Evolutionary conservation across 2,113 vertebrate genomes (phyloP).

Genomic region (pig (Sus scrofa)): DNA sequence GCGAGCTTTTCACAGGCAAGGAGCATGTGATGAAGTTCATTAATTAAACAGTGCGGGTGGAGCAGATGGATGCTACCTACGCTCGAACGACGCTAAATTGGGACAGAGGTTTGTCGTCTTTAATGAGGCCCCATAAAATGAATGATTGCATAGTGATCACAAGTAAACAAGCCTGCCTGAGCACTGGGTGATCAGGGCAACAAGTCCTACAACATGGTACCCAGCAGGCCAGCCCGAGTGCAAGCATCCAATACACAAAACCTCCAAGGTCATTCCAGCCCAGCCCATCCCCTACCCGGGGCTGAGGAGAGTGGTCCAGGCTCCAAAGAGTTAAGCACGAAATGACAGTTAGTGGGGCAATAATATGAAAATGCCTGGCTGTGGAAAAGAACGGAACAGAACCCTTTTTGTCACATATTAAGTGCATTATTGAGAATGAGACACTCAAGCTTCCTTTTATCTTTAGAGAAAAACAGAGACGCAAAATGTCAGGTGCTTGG

Average conservation of each 20-base stretch:
- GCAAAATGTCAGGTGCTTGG: constrained; percentile 62
- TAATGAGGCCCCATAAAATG: constrained; percentile 92
- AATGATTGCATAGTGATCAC: constrained; percentile 92
- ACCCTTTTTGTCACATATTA: constrained; percentile 59
- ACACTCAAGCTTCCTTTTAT: constrained; percentile 73
- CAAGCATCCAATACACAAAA: constrained; percentile 55
- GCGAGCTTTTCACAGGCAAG: constrained; percentile 91
- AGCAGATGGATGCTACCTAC: constrained; percentile 98
- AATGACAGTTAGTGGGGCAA: not conserved
- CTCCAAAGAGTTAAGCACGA: constrained; percentile 50
- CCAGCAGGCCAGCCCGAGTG: constrained; percentile 76
- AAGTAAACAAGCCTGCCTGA: constrained; percentile 88
- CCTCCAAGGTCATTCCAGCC: not conserved
- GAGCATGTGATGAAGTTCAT: constrained; percentile 95
- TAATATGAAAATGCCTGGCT: constrained; percentile 53
- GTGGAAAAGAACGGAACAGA: constrained; percentile 59
- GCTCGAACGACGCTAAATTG: constrained; percentile 95
- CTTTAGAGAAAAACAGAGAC: constrained; percentile 69
- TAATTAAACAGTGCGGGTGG: constrained; percentile 96
- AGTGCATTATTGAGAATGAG: constrained; percentile 64
- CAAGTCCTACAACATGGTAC: constrained; percentile 89
- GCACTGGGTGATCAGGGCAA: constrained; percentile 85
- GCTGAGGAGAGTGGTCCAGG: not conserved
- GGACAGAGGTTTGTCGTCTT: constrained; percentile 90
- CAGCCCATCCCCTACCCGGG: not conserved